phyloP scores from a whole-genome alignment of 2,888 invertebrate species.

The Lamellibrachia columna region DNA sequence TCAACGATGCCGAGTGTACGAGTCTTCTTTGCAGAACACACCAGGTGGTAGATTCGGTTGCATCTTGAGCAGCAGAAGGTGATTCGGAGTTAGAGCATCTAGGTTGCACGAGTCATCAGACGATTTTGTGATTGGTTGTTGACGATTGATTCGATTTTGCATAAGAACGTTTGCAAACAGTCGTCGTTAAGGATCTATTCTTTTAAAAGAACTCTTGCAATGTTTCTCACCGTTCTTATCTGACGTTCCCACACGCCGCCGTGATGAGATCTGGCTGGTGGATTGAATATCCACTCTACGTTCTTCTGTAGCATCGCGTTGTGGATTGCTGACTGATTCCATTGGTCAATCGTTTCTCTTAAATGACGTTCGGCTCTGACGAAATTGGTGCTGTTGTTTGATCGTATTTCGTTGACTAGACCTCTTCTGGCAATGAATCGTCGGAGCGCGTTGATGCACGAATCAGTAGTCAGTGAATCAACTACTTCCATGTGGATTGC shows the following conservation, averaged over 20 bases:
- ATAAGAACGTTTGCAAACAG: not conserved
- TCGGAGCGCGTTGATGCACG: constrained; percentile 21
- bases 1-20: constrained; percentile 29
- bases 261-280: constrained; percentile 20
- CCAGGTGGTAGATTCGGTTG: constrained; percentile 30
- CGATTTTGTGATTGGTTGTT: constrained; percentile 36
- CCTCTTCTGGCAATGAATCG: constrained; percentile 20
- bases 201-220: not conserved
- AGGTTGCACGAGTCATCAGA: constrained; percentile 26
- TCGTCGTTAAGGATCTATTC: not conserved
- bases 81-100: constrained; percentile 37
- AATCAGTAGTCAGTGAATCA: constrained; percentile 19
- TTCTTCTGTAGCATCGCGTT: not conserved
- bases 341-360: not conserved
- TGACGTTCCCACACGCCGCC: constrained; percentile 21
- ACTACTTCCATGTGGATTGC: constrained; percentile 25
- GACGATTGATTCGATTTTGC: constrained; percentile 20
- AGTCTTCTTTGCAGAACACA: constrained; percentile 24
- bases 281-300: constrained; percentile 24
- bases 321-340: constrained; percentile 13
- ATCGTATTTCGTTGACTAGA: not conserved
- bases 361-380: not conserved
- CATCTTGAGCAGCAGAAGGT: constrained; percentile 31
- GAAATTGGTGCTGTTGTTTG: constrained; percentile 24
- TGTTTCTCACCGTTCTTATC: constrained; percentile 22